Evolutionary conservation across 1,140 invertebrate species (phyloP).

Genomic region (Drosophila persimilis): DNA sequence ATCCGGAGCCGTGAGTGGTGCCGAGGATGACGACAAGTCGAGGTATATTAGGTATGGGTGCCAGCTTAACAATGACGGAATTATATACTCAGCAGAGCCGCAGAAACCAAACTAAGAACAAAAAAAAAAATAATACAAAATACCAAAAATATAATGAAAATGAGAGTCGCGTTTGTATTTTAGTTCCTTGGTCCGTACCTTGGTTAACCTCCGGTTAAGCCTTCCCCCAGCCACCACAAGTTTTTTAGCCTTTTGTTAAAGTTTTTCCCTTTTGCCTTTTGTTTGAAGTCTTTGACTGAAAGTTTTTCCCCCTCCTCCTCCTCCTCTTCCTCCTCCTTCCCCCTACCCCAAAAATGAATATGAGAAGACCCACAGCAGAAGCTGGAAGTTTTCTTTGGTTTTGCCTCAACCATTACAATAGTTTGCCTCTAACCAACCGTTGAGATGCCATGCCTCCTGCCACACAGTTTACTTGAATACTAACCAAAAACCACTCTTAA

Average conservation of each 20-base stretch:
- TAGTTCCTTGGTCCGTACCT: slow-evolving; percentile 28
- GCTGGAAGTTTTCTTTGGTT: slow-evolving; percentile 28
- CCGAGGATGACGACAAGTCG: slow-evolving; percentile 93
- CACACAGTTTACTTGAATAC: slow-evolving; percentile 41
- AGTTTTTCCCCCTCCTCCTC: slow-evolving; percentile 12
- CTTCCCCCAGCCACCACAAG: neutral
- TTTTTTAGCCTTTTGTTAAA: slow-evolving; percentile 35
- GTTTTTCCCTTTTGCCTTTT: slow-evolving; percentile 31
- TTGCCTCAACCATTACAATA: neutral
- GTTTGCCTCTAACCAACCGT: no score
- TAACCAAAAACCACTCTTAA: slow-evolving; percentile 29
- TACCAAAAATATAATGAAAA: slow-evolving; percentile 29
- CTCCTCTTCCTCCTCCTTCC: neutral
- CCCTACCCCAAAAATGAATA: slow-evolving; percentile 5
- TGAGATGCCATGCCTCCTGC: slow-evolving; percentile 13
- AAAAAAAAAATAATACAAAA: neutral
- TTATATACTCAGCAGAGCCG: slow-evolving; percentile 65
- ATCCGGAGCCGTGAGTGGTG: slow-evolving; percentile 85
- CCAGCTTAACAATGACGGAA: slow-evolving; percentile 82
- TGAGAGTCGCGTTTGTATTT: slow-evolving; percentile 57
- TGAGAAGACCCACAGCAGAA: slow-evolving; percentile 2
- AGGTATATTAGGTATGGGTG: slow-evolving; percentile 89
- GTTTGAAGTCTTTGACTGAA: slow-evolving; percentile 29
- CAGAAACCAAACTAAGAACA: slow-evolving; percentile 30
- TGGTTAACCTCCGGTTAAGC: slow-evolving; percentile 39